A percentile compares a stretch with the other conserved stretches of the same genome.
Conservation (phyloP, 1,140 invertebrate species). For the Adoxophyes honmai region DNA sequence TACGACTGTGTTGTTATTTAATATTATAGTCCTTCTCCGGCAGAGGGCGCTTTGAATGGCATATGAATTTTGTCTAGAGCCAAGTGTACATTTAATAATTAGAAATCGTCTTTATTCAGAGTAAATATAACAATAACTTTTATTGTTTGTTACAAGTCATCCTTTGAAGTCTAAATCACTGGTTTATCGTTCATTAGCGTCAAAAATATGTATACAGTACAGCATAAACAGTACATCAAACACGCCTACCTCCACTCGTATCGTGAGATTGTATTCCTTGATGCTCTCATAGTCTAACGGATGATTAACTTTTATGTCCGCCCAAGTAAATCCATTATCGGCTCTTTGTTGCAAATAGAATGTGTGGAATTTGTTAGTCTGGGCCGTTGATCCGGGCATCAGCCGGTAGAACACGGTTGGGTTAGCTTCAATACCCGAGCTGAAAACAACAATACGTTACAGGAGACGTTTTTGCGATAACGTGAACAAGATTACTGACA, state of each 20-base stretch:
- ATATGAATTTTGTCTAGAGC: too few species aligned
- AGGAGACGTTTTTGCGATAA: slow-evolving; percentile 20
- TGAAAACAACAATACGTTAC: slow-evolving; percentile 73
- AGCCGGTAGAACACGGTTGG: slow-evolving; percentile 96
- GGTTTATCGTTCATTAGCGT: too few species aligned
- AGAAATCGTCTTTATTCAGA: too few species aligned
- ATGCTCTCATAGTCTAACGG: slow-evolving; percentile 96
- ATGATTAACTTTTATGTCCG: slow-evolving; percentile 97
- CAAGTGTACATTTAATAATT: too few species aligned
- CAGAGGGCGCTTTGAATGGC: too few species aligned
- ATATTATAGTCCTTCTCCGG: too few species aligned
- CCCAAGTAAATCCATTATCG: slow-evolving; percentile 94
- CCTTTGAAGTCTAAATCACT: too few species aligned
- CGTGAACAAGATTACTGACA: slow-evolving; percentile 15
- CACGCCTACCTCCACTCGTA: slow-evolving; percentile 92
- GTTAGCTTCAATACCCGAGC: slow-evolving; percentile 96
- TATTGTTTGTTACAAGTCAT: too few species aligned
- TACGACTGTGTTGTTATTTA: too few species aligned
- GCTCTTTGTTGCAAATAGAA: slow-evolving; percentile 96
- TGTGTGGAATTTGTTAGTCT: slow-evolving; percentile 96
- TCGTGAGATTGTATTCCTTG: slow-evolving; percentile 96
- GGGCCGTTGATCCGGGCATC: slow-evolving; percentile 95
- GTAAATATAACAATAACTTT: too few species aligned
- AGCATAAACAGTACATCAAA: neutral
- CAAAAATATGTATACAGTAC: neutral